These are phyloP conservation scores for Monoplex corrugatus DNA, from an alignment of 2,888 invertebrate species.

Conservation along the genomic window DNA sequence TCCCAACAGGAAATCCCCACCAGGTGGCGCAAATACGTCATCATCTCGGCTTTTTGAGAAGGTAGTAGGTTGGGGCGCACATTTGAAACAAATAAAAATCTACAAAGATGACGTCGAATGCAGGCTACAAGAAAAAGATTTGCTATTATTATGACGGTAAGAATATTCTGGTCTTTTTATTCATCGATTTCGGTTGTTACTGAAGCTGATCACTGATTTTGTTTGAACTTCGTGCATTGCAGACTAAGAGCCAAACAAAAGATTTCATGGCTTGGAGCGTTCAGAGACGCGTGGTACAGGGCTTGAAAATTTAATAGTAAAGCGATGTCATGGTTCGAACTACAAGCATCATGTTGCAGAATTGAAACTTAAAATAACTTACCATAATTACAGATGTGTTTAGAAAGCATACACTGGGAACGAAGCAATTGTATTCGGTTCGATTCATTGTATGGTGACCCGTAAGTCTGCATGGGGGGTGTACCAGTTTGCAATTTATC, in stretches of 20 bases:
- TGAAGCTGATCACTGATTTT: not conserved
- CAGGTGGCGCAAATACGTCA: constrained; percentile 32
- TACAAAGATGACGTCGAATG: constrained; percentile 28
- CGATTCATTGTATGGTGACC: constrained; percentile 56
- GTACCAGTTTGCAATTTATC: constrained; percentile 51
- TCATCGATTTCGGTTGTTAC: not conserved
- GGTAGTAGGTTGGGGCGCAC: not conserved
- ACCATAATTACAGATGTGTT: not conserved
- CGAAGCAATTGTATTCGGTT: not conserved
- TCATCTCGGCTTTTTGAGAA: not conserved
- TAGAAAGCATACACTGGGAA: not conserved
- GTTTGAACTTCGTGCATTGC: not conserved
- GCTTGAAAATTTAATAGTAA: no score
- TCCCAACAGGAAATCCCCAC: no score
- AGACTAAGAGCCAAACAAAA: no score
- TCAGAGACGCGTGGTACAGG: no score
- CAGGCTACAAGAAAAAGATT: constrained; percentile 88
- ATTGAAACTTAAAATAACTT: not conserved
- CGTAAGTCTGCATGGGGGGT: constrained; percentile 49
- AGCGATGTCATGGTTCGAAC: no score
- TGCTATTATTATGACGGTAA: constrained; percentile 99
- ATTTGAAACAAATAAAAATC: not conserved
- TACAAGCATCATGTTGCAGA: no score
- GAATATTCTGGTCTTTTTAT: constrained; percentile 83
- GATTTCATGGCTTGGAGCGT: no score